These are phyloP conservation scores for Drosophila pachea DNA, from an alignment of 1,140 invertebrate species.

Conservation along the genomic window DNA sequence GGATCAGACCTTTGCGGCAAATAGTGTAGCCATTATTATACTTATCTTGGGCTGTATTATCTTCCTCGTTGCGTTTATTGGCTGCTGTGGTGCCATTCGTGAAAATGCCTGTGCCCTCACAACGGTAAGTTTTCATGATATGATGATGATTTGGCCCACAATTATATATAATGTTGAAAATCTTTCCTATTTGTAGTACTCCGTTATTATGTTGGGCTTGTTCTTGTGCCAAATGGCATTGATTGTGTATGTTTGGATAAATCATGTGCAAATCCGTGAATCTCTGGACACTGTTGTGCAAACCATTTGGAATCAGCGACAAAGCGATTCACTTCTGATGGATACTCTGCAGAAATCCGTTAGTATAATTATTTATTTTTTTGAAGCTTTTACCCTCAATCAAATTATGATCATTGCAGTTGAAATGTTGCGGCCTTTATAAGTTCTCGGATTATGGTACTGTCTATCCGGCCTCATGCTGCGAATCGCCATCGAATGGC, in stretches of 20 bases:
- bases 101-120: slow-evolving; percentile 89
- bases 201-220: slow-evolving; percentile 82
- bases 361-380: slow-evolving; percentile 6
- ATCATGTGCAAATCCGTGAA: slow-evolving; percentile 79
- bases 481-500: slow-evolving; percentile 67
- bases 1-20: slow-evolving; percentile 79
- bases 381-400: background rate
- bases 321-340: slow-evolving; percentile 38
- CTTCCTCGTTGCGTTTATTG: slow-evolving; percentile 89
- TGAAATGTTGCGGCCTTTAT: slow-evolving; percentile 83
- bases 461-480: slow-evolving; percentile 78
- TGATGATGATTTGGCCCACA: background rate
- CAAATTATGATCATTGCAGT: slow-evolving; percentile 76
- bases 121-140: slow-evolving; percentile 81
- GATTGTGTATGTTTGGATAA: slow-evolving; percentile 81
- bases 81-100: slow-evolving; percentile 90
- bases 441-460: slow-evolving; percentile 78
- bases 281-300: slow-evolving; percentile 79
- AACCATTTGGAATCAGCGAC: slow-evolving; percentile 66
- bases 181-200: slow-evolving; percentile 80
- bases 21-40: slow-evolving; percentile 82
- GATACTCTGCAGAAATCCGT: slow-evolving; percentile 65
- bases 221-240: slow-evolving; percentile 83
- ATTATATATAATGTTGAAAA: background rate
- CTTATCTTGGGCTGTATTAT: slow-evolving; percentile 86